Conservation (phyloP, 2,888 invertebrate genomes). For the Pyralis farinalis region DNA sequence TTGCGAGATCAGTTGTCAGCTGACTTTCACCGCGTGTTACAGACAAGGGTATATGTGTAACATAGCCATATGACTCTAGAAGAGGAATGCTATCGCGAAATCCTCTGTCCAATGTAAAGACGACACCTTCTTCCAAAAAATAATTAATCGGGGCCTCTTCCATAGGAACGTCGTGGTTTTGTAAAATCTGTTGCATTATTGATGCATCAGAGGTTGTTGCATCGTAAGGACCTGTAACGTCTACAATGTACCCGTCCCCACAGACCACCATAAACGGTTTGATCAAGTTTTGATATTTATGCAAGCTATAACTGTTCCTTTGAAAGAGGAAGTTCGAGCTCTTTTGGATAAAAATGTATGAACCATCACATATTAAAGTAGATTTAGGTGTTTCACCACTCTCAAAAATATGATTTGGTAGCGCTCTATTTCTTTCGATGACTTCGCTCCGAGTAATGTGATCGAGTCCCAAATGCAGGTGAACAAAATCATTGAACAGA, state of each 20-base stretch:
- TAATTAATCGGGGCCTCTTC: not conserved
- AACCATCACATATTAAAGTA: slow-evolving; percentile 30
- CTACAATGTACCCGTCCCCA: slow-evolving; percentile 15
- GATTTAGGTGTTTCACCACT: slow-evolving; percentile 28
- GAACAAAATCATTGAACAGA: slow-evolving; percentile 23
- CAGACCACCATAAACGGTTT: slow-evolving; percentile 15
- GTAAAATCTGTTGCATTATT: slow-evolving; percentile 11
- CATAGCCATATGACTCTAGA: too few species aligned
- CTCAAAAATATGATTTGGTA: slow-evolving; percentile 14
- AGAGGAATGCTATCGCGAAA: not conserved
- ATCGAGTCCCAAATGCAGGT: too few species aligned
- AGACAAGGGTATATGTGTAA: too few species aligned
- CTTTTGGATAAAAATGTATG: slow-evolving; percentile 20
- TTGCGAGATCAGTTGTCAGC: too few species aligned
- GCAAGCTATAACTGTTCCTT: too few species aligned
- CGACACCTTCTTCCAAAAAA: slow-evolving; percentile 9
- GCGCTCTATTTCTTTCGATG: too few species aligned
- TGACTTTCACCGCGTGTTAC: too few species aligned
- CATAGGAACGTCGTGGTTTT: not conserved
- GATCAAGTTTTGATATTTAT: too few species aligned
- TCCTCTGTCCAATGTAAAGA: slow-evolving; percentile 12
- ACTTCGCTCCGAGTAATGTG: too few species aligned
- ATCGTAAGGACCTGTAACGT: slow-evolving; percentile 14
- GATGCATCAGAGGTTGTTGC: slow-evolving; percentile 17
- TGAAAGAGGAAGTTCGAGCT: slow-evolving; percentile 19